These are phyloP conservation scores for Prunella himalayana DNA, from an alignment of 2,113 vertebrate genomes.

Conservation along the genomic window DNA sequence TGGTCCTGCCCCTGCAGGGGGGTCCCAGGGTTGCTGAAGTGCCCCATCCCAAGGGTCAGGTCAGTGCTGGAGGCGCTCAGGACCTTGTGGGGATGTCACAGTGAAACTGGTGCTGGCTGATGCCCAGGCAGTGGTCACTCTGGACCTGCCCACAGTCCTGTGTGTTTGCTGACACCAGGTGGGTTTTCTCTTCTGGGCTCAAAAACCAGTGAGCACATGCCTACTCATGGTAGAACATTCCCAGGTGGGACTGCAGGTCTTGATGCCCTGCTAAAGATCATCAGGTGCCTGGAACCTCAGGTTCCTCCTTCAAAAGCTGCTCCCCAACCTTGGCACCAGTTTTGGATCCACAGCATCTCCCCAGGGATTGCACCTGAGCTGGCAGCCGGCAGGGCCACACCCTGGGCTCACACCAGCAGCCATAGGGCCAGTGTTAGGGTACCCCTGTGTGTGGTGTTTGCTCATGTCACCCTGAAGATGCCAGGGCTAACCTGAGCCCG, in stretches of 20 bases:
- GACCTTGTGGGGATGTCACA: not conserved
- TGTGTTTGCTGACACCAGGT: accelerated
- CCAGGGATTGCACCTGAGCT: accelerated
- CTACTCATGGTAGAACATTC: accelerated
- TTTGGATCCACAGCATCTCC: not conserved
- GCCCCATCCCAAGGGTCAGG: not conserved
- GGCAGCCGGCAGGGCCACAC: not conserved
- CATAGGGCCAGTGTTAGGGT: accelerated
- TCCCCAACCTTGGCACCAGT: not conserved
- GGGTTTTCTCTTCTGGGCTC: not conserved
- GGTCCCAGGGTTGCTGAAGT: not conserved
- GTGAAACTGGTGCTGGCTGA: not conserved
- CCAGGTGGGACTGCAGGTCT: not conserved
- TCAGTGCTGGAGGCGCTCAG: not conserved
- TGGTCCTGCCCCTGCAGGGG: not conserved
- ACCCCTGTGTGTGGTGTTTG: not conserved
- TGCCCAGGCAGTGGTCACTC: accelerated
- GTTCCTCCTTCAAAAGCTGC: not conserved
- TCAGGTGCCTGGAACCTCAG: not conserved
- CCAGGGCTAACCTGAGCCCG: not conserved
- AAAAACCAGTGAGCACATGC: not conserved
- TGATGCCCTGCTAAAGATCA: not conserved
- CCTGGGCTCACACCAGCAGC: not conserved
- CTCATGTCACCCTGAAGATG: not conserved
- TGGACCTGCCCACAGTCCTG: not conserved